A percentile compares a stretch with the other conserved stretches of the same genome.
Evolutionary conservation across 1,140 invertebrate genomes (phyloP).

Genomic region (Drosophila elegans): DNA sequence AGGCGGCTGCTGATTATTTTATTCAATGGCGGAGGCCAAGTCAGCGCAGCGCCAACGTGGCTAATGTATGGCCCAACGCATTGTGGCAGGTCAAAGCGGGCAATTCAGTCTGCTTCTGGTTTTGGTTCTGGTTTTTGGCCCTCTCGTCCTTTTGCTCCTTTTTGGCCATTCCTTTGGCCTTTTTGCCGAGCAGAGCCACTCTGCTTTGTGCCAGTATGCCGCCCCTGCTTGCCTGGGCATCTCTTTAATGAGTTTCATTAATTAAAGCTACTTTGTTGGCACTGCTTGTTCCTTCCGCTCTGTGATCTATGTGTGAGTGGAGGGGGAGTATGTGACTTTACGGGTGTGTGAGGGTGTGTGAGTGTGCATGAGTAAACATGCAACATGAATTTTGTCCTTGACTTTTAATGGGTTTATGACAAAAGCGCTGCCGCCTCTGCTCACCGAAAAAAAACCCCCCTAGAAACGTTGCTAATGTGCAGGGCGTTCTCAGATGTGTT

Average conservation of each 20-base stretch:
- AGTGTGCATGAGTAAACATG: constrained; percentile 72
- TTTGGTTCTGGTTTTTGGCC: constrained; percentile 5
- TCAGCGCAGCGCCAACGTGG: constrained; percentile 46
- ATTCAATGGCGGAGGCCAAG: constrained; percentile 45
- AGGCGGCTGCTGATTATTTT: constrained; percentile 50
- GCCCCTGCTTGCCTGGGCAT: constrained; percentile 37
- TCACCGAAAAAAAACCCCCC: constrained; percentile 5
- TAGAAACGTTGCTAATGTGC: constrained; percentile 62
- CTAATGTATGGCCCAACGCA: constrained; percentile 71
- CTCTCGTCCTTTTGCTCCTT: constrained; percentile 5
- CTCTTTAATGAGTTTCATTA: constrained; percentile 81
- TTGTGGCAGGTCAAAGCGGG: constrained; percentile 79
- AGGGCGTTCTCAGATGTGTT: constrained; percentile 46
- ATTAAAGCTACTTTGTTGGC: constrained; percentile 80
- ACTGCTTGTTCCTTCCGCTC: constrained; percentile 43
- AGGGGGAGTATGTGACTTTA: background rate
- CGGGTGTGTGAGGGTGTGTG: constrained; percentile 18
- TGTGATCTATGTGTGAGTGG: constrained; percentile 32
- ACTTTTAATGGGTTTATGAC: constrained; percentile 84
- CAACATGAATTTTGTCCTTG: constrained; percentile 81
- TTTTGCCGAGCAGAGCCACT: constrained; percentile 11
- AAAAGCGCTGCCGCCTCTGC: constrained; percentile 57
- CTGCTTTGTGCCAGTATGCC: constrained; percentile 5
- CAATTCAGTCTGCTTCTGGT: constrained; percentile 45
- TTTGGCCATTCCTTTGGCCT: constrained; percentile 21